These are phyloP conservation scores for Entomobrya proxima DNA, from an alignment of 2,888 invertebrate species.

Conservation along the genomic window DNA sequence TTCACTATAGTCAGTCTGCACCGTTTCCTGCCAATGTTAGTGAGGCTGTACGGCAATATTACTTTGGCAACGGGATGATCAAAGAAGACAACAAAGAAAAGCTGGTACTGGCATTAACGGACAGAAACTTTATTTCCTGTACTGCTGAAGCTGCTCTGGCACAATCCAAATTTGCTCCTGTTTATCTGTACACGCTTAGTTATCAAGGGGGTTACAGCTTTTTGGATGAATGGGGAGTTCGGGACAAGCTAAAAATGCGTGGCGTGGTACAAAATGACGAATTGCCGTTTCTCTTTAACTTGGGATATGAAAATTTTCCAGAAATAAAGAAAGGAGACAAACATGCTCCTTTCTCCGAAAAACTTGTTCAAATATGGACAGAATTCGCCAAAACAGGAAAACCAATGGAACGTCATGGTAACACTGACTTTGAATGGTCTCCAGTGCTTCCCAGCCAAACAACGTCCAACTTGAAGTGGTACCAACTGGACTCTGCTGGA, in stretches of 20 bases:
- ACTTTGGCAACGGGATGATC: conserved; percentile 59
- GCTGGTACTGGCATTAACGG: conserved; percentile 60
- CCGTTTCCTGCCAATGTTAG: conserved; percentile 49
- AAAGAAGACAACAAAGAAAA: conserved; percentile 53
- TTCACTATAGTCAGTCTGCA: conserved; percentile 66
- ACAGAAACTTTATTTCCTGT: conserved; percentile 67
- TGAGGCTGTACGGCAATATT: conserved; percentile 61
- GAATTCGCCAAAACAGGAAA: conserved; percentile 65
- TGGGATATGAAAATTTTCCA: conserved; percentile 38
- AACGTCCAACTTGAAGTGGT: conserved; percentile 23
- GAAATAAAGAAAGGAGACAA: conserved; percentile 58
- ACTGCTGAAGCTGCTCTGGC: conserved; percentile 56
- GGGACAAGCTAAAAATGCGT: conserved; percentile 55
- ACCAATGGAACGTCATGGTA: conserved; percentile 34
- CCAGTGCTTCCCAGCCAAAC: conserved; percentile 54
- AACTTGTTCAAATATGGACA: conserved; percentile 63
- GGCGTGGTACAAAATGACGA: conserved; percentile 67
- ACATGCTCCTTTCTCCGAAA: conserved; percentile 61
- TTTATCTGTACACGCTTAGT: conserved; percentile 64
- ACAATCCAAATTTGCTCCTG: conserved; percentile 55
- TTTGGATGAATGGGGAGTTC: conserved; percentile 60
- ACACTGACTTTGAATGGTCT: conserved; percentile 54
- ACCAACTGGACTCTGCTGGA: conserved; percentile 37
- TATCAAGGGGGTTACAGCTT: conserved; percentile 44
- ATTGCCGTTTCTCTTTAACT: conserved; percentile 63